Base-by-base conservation (phyloP, 1,140 invertebrate species). In the Trichonephila clavata region DNA sequence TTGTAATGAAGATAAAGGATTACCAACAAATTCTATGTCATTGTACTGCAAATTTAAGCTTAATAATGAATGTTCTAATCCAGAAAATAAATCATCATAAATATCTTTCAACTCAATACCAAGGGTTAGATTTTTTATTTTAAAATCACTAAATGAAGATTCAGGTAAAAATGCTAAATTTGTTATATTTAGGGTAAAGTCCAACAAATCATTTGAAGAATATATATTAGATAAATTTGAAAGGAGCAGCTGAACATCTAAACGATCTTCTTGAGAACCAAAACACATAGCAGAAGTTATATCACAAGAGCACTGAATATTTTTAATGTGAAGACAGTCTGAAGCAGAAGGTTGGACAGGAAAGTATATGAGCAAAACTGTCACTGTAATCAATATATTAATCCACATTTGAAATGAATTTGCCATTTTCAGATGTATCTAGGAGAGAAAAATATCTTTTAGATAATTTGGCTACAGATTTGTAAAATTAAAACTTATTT, bases 51-150 rank as follows among this genome's bases (percentile, higher is more conserved):
- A 21, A 63, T 84, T 57, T 39, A 91, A 59, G 20, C 4, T 50
- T 83, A n/a, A 18, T 43, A 91, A 63, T 21, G 63, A 50, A 21
- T 10, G n/a, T 16, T 65, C 16, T 50, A 61, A 21, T 10, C 59
- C 59, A 14, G 18, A 24, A 83, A 83, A 61, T 4, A 83, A n/a
- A 65, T 63, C 32, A 84, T 43, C 20, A 68, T 3, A 20, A 20
- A 57, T n/a, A 6, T 43, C 3, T 65, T n/a, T 13, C 24, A 91
- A 81, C 21, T 39, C 60, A 59, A 18, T 43, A 18, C 57, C 32
- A 24, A 91, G 43, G n/a, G 32, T 91, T 43, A 91, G 24, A 24
- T 39, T 61, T 84, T 83, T 32, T 16, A 91, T 18, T n/a, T 91
- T 91, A 24, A 91, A 83, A 63, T 13, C 27, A n/a, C 8, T 14